Evolutionary conservation across 2,888 invertebrate genomes (phyloP).

Genomic region (Xestia rhomboidea): DNA sequence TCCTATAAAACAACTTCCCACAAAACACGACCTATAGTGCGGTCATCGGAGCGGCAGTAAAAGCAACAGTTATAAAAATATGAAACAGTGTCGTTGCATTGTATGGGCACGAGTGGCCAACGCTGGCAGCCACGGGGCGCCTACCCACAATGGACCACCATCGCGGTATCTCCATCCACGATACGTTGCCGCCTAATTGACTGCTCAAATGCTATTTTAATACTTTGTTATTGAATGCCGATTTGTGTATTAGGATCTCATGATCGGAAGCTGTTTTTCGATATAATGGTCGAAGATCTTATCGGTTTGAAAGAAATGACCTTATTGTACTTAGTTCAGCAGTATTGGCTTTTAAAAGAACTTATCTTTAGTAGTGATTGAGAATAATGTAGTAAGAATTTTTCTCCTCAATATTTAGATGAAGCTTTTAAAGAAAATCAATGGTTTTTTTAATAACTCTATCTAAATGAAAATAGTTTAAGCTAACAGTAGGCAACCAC

Average conservation of each 20-base stretch:
- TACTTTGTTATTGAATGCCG: constrained; percentile 85
- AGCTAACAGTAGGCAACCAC: neutral
- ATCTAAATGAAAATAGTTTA: neutral
- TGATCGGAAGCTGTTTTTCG: constrained; percentile 62
- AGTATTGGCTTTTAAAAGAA: neutral
- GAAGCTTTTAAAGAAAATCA: neutral
- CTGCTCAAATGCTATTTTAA: constrained; percentile 89
- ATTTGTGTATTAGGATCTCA: constrained; percentile 68
- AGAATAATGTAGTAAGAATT: neutral
- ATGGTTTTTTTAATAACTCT: neutral
- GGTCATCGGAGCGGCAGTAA: constrained; percentile 86
- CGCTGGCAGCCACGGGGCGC: constrained; percentile 81
- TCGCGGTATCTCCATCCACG: constrained; percentile 89
- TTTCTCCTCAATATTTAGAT: neutral
- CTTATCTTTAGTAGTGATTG: neutral
- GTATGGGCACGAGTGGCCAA: constrained; percentile 78
- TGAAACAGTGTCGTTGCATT: constrained; percentile 85
- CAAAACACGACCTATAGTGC: constrained; percentile 81
- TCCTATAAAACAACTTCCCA: constrained; percentile 81
- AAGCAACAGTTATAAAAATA: constrained; percentile 86
- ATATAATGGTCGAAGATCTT: constrained; percentile 62
- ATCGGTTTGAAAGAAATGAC: constrained; percentile 41
- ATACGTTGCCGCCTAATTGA: constrained; percentile 90
- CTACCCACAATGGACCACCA: constrained; percentile 89
- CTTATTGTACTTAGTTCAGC: neutral